A percentile compares a stretch with the other conserved stretches of the same genome.
Evolutionary conservation across 2,888 invertebrate genomes (phyloP).

Genomic region (Rhingia rostrata): DNA sequence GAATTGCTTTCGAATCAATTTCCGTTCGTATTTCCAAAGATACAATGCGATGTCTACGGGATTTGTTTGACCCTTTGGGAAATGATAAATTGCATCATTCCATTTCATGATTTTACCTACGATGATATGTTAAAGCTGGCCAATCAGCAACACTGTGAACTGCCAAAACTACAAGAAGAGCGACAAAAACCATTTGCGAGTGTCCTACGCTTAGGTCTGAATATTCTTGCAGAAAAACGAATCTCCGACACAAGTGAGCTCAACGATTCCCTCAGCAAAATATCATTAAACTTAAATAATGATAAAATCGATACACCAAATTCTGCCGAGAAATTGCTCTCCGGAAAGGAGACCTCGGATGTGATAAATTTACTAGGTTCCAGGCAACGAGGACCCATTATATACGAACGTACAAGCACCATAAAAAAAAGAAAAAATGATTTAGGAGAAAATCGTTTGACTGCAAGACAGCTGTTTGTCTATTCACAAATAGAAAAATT

Average conservation of each 20-base stretch:
- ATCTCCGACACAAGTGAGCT: constrained; percentile 50
- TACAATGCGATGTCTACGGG: constrained; percentile 59
- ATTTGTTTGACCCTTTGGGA: constrained; percentile 67
- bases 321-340: constrained; percentile 29
- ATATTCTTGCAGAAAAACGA: constrained; percentile 37
- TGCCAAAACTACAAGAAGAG: constrained; percentile 21
- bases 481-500: constrained; percentile 49
- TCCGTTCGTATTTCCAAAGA: constrained; percentile 60
- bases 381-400: constrained; percentile 33
- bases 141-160: constrained; percentile 17
- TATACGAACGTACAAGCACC: constrained; percentile 56
- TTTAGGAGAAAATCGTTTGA: constrained; percentile 27
- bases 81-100: constrained; percentile 59
- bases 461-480: constrained; percentile 52
- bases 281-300: constrained; percentile 19
- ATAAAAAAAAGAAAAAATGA: constrained; percentile 44
- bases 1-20: constrained; percentile 49
- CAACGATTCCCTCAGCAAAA: constrained; percentile 8
- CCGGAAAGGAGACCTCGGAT: constrained; percentile 30
- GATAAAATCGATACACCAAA: constrained; percentile 28
- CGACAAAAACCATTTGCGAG: constrained; percentile 48
- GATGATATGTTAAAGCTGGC: constrained; percentile 49
- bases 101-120: constrained; percentile 41
- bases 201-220: constrained; percentile 27
- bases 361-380: constrained; percentile 35